phyloP scores from a whole-genome alignment of 2,888 invertebrate genomes.

The Euzetes globulus region DNA sequence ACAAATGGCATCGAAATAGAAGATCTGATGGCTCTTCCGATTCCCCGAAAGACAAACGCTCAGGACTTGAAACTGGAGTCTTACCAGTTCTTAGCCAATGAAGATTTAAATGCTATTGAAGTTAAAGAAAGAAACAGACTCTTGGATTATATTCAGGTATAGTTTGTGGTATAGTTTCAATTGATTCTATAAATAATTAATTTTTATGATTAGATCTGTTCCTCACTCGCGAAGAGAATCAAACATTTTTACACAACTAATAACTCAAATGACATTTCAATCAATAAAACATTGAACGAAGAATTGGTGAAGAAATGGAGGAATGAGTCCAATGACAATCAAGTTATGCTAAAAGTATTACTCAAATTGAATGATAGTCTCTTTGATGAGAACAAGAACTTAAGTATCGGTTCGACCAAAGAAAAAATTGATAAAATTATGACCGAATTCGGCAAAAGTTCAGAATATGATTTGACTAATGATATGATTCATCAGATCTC shows the following conservation, averaged over 20 bases:
- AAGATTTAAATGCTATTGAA: not conserved
- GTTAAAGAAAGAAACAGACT: conserved; percentile 35
- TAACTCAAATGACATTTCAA: too few relatives aligned
- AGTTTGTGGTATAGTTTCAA: not conserved
- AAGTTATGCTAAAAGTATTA: not conserved
- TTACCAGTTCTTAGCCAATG: conserved; percentile 25
- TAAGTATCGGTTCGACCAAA: not conserved
- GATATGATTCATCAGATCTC: conserved; percentile 35
- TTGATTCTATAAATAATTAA: too few relatives aligned
- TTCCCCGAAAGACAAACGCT: conserved; percentile 3
- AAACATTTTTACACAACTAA: not conserved
- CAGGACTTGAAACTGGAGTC: conserved; percentile 12
- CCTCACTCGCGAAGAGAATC: conserved; percentile 14
- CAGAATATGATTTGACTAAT: conserved; percentile 34
- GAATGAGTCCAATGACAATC: not conserved
- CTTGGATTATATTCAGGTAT: conserved; percentile 35
- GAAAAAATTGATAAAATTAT: not conserved
- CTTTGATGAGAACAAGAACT: not conserved
- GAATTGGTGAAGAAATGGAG: not conserved
- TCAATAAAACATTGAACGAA: too few relatives aligned
- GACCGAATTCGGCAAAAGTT: not conserved
- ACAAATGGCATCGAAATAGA: conserved; percentile 14
- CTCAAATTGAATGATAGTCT: not conserved
- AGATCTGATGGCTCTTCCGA: not conserved
- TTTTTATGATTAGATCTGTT: not conserved